Percentiles rank a stretch among this genome's conserved stretches.
Evolutionary conservation across 2,888 invertebrate genomes (phyloP).

Genomic region (Heteromyza rotundicornis): DNA sequence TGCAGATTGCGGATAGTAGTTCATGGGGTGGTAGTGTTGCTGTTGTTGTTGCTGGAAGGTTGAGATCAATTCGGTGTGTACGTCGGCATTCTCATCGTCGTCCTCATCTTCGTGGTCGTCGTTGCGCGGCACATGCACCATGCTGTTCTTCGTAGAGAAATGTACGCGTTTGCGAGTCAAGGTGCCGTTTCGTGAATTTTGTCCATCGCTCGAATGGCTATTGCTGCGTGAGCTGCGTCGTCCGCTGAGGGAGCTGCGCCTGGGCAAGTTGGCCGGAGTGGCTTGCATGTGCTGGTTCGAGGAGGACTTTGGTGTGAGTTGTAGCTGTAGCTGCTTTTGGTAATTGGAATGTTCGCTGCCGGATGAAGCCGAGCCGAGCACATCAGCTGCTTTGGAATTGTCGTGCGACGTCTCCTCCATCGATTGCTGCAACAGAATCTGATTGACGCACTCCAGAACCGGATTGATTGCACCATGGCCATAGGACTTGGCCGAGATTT

Average conservation of each 20-base stretch:
- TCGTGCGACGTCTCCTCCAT: constrained; percentile 64
- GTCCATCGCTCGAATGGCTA: constrained; percentile 34
- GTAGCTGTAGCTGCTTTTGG: neutral
- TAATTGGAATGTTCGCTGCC: neutral
- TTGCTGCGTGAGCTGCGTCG: constrained; percentile 41
- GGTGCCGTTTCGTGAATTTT: constrained; percentile 37
- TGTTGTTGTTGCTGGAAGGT: too few relatives aligned
- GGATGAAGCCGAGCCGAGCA: neutral
- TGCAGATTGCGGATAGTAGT: constrained; percentile 8
- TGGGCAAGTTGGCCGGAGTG: constrained; percentile 35
- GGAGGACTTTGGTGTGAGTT: constrained; percentile 29
- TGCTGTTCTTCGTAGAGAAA: constrained; percentile 71
- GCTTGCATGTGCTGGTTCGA: constrained; percentile 13
- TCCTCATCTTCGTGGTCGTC: constrained; percentile 46
- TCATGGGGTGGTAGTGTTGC: constrained; percentile 40
- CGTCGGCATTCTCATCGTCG: constrained; percentile 13
- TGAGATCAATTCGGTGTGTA: neutral
- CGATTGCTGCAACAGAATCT: constrained; percentile 77
- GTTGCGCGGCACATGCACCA: constrained; percentile 62
- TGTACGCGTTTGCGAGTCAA: constrained; percentile 66
- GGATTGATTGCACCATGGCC: constrained; percentile 76
- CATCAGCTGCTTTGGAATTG: constrained; percentile 14
- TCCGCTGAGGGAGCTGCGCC: constrained; percentile 49
- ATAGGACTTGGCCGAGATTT: constrained; percentile 50
- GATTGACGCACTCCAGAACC: constrained; percentile 85